These are phyloP conservation scores for Coracopsis vasa DNA, from an alignment of 2,113 vertebrate genomes.

Conservation along the genomic window DNA sequence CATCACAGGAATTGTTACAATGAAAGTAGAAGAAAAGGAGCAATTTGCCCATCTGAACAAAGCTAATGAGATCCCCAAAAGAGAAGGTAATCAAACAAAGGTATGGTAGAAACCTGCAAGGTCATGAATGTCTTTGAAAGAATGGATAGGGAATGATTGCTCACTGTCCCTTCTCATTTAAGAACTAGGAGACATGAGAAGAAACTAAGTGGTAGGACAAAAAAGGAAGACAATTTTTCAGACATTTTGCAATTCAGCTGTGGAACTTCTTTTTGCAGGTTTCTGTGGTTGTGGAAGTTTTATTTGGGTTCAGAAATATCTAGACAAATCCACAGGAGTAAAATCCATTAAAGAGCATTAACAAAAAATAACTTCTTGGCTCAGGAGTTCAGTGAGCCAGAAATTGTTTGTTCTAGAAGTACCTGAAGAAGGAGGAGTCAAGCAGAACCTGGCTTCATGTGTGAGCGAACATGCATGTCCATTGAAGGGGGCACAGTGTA, in stretches of 20 bases:
- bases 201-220: neutral
- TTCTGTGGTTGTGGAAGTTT: neutral
- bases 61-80: neutral
- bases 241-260: neutral
- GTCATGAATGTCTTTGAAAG: neutral
- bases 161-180: neutral
- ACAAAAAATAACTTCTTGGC: neutral
- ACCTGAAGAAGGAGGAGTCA: neutral
- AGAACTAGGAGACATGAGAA: neutral
- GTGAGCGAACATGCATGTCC: accelerated
- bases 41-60: neutral
- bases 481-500: neutral
- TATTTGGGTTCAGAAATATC: neutral
- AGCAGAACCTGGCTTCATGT: neutral
- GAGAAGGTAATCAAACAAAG: neutral
- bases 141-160: neutral
- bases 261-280: neutral
- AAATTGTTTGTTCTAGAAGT: neutral
- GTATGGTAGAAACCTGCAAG: neutral
- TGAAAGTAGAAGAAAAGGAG: neutral
- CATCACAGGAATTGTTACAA: neutral
- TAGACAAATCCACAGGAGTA: neutral
- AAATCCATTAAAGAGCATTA: neutral
- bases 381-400: neutral
- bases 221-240: neutral